Evolutionary conservation across 2,797 vertebrate species (phyloP).

Genomic region (Naso thynnoides): DNA sequence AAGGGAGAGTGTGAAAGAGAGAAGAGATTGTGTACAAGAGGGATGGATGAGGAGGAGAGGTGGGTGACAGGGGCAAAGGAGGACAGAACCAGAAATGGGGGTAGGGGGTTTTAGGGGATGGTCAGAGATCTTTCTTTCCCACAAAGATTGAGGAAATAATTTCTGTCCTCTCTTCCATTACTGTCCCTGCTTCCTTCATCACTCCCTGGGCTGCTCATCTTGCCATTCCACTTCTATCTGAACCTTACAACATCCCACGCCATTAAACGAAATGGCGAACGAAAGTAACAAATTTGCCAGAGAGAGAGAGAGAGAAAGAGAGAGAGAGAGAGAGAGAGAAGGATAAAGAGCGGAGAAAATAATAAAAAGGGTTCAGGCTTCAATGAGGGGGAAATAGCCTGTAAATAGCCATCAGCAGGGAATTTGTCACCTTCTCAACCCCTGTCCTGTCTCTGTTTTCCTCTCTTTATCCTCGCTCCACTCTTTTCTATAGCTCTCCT

Average conservation of each 20-base stretch:
- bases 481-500: constrained; percentile 25
- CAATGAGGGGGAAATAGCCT: constrained; percentile 65
- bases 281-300: constrained; percentile 77
- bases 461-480: constrained; percentile 44
- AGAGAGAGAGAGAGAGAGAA: constrained; percentile 62
- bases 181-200: constrained; percentile 49
- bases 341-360: constrained; percentile 70
- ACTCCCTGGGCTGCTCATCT: constrained; percentile 56
- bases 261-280: no score
- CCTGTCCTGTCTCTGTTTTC: constrained; percentile 44
- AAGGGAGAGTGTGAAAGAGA: constrained; percentile 64
- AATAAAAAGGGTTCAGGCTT: constrained; percentile 55
- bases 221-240: constrained; percentile 45
- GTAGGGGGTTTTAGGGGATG: constrained; percentile 55
- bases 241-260: constrained; percentile 36
- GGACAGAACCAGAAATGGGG: constrained; percentile 42
- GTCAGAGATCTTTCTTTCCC: constrained; percentile 59
- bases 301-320: constrained; percentile 61
- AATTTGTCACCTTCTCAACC: constrained; percentile 67
- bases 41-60: constrained; percentile 67
- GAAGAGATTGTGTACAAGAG: constrained; percentile 53
- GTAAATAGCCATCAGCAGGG: constrained; percentile 76
- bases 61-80: constrained; percentile 68
- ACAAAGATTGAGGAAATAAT: constrained; percentile 70
- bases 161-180: constrained; percentile 62